Base-by-base conservation (phyloP, 2,888 invertebrate species). In the Pheosia gnoma region DNA sequence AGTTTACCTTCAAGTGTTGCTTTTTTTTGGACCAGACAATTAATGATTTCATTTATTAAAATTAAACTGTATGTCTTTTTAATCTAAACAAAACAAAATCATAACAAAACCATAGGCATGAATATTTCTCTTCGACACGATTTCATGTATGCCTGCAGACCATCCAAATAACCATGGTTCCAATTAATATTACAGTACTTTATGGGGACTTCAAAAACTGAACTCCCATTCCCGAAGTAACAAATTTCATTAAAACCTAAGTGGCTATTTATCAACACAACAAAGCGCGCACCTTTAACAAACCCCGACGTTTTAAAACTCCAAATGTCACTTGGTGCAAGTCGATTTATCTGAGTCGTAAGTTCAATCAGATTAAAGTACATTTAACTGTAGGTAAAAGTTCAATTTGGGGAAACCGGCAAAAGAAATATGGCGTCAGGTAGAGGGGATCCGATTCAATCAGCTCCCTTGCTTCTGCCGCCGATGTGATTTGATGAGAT, bases 331-430 rank as follows among this genome's bases (percentile, higher is more conserved):
- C 71, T 73, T 70, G 61, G 67, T 73, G 75, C 65, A 55, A 58
- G 67, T 71, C 85, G 84, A 90, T 91, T 87, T 88, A 90, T 89
- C 87, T 86, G 84, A 88, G 89, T 90, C 89, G 86, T 75, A 82
- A 87, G 80, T 90, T 88, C 88, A 89, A 93, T 93, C 91, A 90
- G 92, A 93, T 93, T 92, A 92, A 89, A 93, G 89, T 89, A 90
- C 89, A 89, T 91, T 92, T 89, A 92, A 90, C 89, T 87, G 88
- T 86, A 84, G 86, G 88, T 89, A 89, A 87, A 89, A 90, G 87
- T 91, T 91, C 88, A 87, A 89, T 93, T 90, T 87, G 86, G 88
- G 89, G 88, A 81, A 87, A 88, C 82, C 84, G 88, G 85, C 67
- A 80, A 83, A 91, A 92, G 90, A 92, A 92, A 91, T 91, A 91